Percentiles rank a stretch among this genome's conserved stretches.
Conservation (phyloP, 2,888 invertebrate genomes). For the Frankliniella fusca region DNA sequence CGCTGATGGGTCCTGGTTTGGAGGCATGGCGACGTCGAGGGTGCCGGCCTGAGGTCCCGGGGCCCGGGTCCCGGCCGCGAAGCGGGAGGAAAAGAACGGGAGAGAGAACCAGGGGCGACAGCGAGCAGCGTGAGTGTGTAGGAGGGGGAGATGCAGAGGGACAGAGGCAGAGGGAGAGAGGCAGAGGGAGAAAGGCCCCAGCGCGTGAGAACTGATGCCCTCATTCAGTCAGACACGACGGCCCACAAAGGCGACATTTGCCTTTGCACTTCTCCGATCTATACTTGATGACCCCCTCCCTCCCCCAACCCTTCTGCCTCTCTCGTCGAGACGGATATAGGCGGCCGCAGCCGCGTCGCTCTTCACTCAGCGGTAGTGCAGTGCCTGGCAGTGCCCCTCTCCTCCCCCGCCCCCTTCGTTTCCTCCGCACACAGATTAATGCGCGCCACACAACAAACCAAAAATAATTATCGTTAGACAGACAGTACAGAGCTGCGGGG, state of each 20-base stretch:
- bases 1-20: too few species aligned
- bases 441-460: background rate
- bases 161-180: background rate
- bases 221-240: background rate
- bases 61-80: too few species aligned
- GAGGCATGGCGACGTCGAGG: background rate
- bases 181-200: background rate
- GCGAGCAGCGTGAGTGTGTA: background rate
- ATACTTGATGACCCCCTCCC: background rate
- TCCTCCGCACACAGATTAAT: background rate
- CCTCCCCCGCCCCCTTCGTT: background rate
- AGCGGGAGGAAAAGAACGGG: background rate
- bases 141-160: background rate
- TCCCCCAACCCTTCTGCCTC: background rate
- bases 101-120: background rate
- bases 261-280: background rate
- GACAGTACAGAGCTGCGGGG: too few species aligned
- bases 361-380: background rate
- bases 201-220: background rate
- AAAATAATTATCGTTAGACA: conserved; percentile 1
- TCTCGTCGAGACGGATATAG: background rate
- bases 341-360: background rate
- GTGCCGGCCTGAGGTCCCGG: background rate
- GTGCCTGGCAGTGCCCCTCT: too few species aligned
- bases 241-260: background rate